Evolutionary conservation across 2,888 invertebrate species (phyloP), one percentile per base, ranked within the genome.

Genomic region (Anoncus sp.): DNA sequence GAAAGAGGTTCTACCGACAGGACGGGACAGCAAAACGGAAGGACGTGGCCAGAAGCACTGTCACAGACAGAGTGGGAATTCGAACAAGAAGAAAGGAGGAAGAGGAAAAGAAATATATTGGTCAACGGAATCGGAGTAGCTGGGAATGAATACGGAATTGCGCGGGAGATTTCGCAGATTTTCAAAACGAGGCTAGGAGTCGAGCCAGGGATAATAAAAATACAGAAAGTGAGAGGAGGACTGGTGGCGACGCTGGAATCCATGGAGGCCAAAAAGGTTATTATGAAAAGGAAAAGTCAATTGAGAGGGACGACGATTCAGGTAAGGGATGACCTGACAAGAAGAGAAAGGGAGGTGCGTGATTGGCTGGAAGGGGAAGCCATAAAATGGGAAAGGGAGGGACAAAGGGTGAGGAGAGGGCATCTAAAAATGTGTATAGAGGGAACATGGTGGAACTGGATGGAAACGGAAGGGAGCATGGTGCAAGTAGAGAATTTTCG

Each of bases 281-380:
- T 59, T 1, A 47, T 75, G 55, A 38, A 12, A 18, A 31, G 40
- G 18, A 49, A n/a, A 2, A 6, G 24, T 0, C 9, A 31, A 16
- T 38, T 67, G 9, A 59, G 35, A n/a, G 14, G 47, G 3, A 7
- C 31, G 7, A 49, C 14, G 6, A 45, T 47, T 7, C 53, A 60
- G 65, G 18, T 67, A 2, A 24, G 65, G 12, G 76, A 65, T 14
- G 75, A 76, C 38, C 24, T 22, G 14, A 70, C 66, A 2, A 16
- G 0, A 16, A 47, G 71, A 12, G 71, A 71, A 27, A 31, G 31
- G 16, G 59, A 71, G 14, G 63, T 76, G 5, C 24, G 57, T 40
- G 22, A 40, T 5, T 66, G 76, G 65, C 5, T 76, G 40, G 40
- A 53, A 18, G 16, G 18, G 0, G 24, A 16, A n/a, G 71, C 55